phyloP scores from a whole-genome alignment of 2,888 invertebrate species.

The Hirtodrosophila alboralis region DNA sequence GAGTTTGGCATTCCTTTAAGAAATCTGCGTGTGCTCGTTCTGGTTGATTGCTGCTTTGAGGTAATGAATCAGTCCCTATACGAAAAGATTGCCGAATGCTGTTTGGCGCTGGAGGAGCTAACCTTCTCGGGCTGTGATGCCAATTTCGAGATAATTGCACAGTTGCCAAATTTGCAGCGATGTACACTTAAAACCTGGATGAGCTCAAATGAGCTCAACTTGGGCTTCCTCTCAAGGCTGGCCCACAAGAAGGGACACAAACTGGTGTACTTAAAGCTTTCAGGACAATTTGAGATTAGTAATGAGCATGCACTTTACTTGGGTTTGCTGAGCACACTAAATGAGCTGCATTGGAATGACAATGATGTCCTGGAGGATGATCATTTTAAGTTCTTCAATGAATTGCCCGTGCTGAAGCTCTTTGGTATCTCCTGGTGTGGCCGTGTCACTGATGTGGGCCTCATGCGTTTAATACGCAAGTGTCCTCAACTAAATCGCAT shows the following conservation, averaged over 20 bases:
- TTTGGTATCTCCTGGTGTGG: conserved; percentile 49
- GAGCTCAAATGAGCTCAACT: conserved; percentile 63
- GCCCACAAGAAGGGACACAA: conserved; percentile 49
- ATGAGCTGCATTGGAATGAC: conserved; percentile 48
- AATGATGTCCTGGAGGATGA: conserved; percentile 65
- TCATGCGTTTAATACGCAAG: conserved; percentile 50
- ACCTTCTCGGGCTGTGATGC: conserved; percentile 67
- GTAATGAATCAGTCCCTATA: conserved; percentile 64
- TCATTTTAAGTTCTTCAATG: conserved; percentile 60
- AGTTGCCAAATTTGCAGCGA: conserved; percentile 52
- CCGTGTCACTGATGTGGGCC: conserved; percentile 49
- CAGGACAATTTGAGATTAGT: conserved; percentile 58
- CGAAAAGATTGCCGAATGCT: conserved; percentile 64
- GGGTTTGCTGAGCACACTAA: conserved; percentile 52
- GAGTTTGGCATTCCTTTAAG: conserved; percentile 66
- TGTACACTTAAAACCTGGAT: conserved; percentile 67
- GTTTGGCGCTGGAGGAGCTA: conserved; percentile 54
- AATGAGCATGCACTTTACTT: conserved; percentile 57
- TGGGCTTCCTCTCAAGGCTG: conserved; percentile 46
- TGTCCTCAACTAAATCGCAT: conserved; percentile 44
- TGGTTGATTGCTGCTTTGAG: conserved; percentile 71
- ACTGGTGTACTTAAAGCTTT: conserved; percentile 51
- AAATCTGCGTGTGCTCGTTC: conserved; percentile 32
- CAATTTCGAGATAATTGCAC: conserved; percentile 64
- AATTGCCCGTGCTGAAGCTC: conserved; percentile 33